Base-by-base conservation (phyloP, 1,140 invertebrate species). In the Pogonognathellus flavescens region DNA sequence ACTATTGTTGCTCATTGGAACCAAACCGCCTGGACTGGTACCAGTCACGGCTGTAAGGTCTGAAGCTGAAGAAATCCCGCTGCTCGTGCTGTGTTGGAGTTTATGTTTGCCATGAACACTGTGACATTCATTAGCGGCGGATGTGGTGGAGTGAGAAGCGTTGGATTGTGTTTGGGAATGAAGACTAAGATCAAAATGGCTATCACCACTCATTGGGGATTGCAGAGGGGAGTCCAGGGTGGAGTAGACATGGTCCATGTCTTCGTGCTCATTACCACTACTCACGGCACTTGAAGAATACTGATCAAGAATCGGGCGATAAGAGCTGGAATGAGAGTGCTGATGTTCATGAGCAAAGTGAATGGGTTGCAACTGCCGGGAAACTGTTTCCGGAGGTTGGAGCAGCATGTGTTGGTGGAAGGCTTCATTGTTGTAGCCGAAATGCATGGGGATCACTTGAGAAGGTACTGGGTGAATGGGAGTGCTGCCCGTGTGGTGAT, bases 191-290 rank as follows among this genome's bases (percentile, higher is more conserved):
- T 86, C 85, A 22, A 82, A 86, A 59, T 83, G 62, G 11, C 62
- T 82, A 52, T 85, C 80, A 16, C 70, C 70, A 80, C 85, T 72
- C 31, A 62, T 86, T 31, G 85, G 72, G n/a, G 86, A 82, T 16
- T 84, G 83, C 16, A 88, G 16, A 0, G 88, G 86, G 13, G 86
- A 87, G 60, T 88, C 88, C 11, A 88, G 76, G 8, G 88, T 88
- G 0, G 88, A 88, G 66, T 88, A 88, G n/a, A 88, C 83, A 84
- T 88, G 88, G 55, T 88, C 86, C 14, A 88, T 49, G 25, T 87
- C 85, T 31, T 76, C 70, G 41, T 76, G 70, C 52, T 87, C 88
- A 80, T 82, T 84, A 20, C 82, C 83, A 59, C 84, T 83, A 55
- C 86, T 82, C n/a, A 85, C 49, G 1, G 82, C 86, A 84, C 85